Evolutionary conservation across 2,113 vertebrate genomes (phyloP), one percentile per base, ranked within the genome.

Genomic region (Brachypodius melanocephalos): DNA sequence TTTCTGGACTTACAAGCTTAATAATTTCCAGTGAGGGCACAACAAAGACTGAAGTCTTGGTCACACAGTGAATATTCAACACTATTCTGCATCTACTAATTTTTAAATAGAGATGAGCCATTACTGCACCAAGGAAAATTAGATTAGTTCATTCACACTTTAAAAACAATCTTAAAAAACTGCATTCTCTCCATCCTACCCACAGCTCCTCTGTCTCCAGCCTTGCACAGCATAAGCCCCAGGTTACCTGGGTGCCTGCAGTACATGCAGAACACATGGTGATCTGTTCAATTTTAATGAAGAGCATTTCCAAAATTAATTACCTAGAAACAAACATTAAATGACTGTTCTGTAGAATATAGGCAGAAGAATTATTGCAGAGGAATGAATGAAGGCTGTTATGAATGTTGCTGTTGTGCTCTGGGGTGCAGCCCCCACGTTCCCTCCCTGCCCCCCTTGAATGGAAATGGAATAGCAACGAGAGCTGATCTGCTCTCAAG

Each of bases 261-360:
- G 32, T 29, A 49, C 74, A 11, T 5, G 29, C 59, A 36, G 71
- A 80, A 51, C 20, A 11, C 21, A 9, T 1, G 12, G 34, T 0
- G 5, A 45, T 77, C 62, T 20, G 51, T 17, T 85, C 82, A 16
- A 14, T 77, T 89, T 83, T 93, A 93, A 95, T 77, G 81, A 79
- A 73, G 45, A 78, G 32, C 17, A 8, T 88, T 94, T 89, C 88
- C 72, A 83, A 88, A 88, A 94, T 77, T 91, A 93, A 79, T 91
- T 86, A 90, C 49, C 82, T 66, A 95, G 88, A 90, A 90, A 88
- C 71, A 96, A 97, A 85, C 74, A 84, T 84, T 82, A 91, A 94
- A 74, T 6, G 57, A 36, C 52, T 81, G 5, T 34, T 83, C 57
- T 67, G 42, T 10, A 24, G 52, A 49, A 55, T 32, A 71, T 0